These are phyloP conservation scores for Patella vulgata DNA, from an alignment of 1,140 invertebrate genomes.

Conservation along the genomic window DNA sequence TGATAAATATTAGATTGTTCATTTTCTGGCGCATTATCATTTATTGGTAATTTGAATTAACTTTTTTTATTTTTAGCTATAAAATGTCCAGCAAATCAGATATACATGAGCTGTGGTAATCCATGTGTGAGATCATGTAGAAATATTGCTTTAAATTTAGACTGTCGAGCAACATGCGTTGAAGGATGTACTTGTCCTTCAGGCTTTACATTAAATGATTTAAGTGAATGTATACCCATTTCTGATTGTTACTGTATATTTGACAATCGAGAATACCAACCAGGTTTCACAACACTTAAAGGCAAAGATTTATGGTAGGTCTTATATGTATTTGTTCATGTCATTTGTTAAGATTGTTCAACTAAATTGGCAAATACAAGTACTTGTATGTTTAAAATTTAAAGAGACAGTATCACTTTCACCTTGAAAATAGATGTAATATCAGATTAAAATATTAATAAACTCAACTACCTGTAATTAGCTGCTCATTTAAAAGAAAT, in stretches of 20 bases:
- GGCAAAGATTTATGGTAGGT: constrained; percentile 72
- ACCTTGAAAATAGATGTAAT: too few relatives aligned
- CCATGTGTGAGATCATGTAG: constrained; percentile 78
- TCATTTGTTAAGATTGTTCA: too few relatives aligned
- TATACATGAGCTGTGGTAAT: constrained; percentile 82
- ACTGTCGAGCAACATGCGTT: constrained; percentile 76
- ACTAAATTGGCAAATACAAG: too few relatives aligned
- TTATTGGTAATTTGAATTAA: too few relatives aligned
- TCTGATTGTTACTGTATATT: constrained; percentile 80
- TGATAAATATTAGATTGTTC: too few relatives aligned
- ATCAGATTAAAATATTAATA: too few relatives aligned
- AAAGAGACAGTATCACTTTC: too few relatives aligned
- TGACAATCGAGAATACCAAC: constrained; percentile 77
- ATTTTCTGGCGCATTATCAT: too few relatives aligned
- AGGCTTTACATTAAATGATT: constrained; percentile 77
- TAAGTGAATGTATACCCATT: constrained; percentile 80
- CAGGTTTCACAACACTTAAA: constrained; percentile 76
- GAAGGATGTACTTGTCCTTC: constrained; percentile 89
- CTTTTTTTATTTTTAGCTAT: constrained; percentile 32
- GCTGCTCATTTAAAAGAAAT: too few relatives aligned
- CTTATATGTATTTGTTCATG: too few relatives aligned
- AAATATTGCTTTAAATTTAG: constrained; percentile 70
- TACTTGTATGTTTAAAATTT: too few relatives aligned
- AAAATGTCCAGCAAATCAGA: constrained; percentile 78
- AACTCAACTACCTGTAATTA: too few relatives aligned